These are phyloP conservation scores for Phenganax subtilis DNA, from an alignment of 92 coral and sea anemone genomes.

Conservation along the genomic window DNA sequence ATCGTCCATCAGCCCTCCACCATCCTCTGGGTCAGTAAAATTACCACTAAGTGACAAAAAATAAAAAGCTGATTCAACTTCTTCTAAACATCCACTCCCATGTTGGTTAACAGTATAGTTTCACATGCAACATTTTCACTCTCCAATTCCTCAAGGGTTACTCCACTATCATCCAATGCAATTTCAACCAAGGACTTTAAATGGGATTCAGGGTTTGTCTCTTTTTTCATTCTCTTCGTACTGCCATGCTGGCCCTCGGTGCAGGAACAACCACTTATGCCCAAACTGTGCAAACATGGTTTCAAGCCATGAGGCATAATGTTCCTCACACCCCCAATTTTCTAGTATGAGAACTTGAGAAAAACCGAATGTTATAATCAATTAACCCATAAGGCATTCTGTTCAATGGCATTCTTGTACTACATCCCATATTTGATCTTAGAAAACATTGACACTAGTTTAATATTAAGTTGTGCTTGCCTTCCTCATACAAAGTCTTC, in stretches of 20 bases:
- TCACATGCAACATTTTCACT: background rate
- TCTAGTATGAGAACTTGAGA: slow-evolving; percentile 24
- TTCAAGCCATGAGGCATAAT: slow-evolving; percentile 47
- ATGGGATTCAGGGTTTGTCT: no score
- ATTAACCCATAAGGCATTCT: slow-evolving; percentile 56
- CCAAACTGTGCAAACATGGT: slow-evolving; percentile 64
- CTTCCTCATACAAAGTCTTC: slow-evolving; percentile 10
- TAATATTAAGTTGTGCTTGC: slow-evolving; percentile 34
- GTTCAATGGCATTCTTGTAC: slow-evolving; percentile 54
- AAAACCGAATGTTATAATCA: slow-evolving; percentile 53
- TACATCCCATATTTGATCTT: background rate
- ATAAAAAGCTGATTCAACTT: no score
- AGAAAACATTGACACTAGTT: slow-evolving; percentile 37
- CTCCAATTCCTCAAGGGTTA: background rate
- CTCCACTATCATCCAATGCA: background rate
- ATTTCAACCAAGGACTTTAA: background rate
- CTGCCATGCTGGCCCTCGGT: slow-evolving; percentile 60
- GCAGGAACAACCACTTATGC: slow-evolving; percentile 50
- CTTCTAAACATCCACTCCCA: background rate
- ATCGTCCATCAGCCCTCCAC: background rate
- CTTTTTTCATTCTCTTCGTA: slow-evolving; percentile 31
- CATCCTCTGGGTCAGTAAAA: no score
- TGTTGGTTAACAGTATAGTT: background rate
- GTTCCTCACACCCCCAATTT: slow-evolving; percentile 47
- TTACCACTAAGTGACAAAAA: no score